phyloP scores from a whole-genome alignment of 2,888 invertebrate species.

The Troides helena region DNA sequence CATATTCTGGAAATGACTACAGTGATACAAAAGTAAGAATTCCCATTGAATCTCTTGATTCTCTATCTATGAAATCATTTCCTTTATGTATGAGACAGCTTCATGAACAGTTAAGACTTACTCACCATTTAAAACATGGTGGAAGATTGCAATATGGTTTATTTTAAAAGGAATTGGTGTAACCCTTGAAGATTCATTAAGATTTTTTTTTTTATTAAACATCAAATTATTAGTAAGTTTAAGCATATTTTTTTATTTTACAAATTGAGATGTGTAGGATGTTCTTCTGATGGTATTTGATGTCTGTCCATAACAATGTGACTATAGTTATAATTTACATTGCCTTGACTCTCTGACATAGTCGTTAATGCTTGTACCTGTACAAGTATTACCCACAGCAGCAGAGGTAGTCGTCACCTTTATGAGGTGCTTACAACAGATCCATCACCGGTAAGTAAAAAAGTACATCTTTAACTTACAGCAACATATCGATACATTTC shows the following conservation, averaged over 20 bases:
- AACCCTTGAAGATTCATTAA: slow-evolving; percentile 91
- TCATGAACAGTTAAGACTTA: slow-evolving; percentile 87
- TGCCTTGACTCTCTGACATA: no score
- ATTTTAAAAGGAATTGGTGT: slow-evolving; percentile 96
- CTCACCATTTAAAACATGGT: slow-evolving; percentile 94
- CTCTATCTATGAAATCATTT: slow-evolving; percentile 90
- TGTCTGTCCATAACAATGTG: no score
- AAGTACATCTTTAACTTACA: slow-evolving; percentile 62
- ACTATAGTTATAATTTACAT: no score
- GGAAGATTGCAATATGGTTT: slow-evolving; percentile 95
- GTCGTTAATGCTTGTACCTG: no score
- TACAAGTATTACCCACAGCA: no score
- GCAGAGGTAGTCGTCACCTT: no score
- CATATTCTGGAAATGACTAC: slow-evolving; percentile 92
- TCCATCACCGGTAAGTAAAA: background rate
- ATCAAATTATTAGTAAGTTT: no score
- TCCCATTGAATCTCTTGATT: slow-evolving; percentile 88
- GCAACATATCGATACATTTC: slow-evolving; percentile 96
- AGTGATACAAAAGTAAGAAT: slow-evolving; percentile 76
- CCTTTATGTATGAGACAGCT: slow-evolving; percentile 98
- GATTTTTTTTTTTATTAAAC: slow-evolving; percentile 73
- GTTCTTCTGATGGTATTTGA: no score
- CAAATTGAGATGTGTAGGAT: no score
- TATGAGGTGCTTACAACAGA: no score
- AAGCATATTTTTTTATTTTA: no score